phyloP scores from a whole-genome alignment of 2,888 invertebrate genomes.

The Gastrophysa polygoni region DNA sequence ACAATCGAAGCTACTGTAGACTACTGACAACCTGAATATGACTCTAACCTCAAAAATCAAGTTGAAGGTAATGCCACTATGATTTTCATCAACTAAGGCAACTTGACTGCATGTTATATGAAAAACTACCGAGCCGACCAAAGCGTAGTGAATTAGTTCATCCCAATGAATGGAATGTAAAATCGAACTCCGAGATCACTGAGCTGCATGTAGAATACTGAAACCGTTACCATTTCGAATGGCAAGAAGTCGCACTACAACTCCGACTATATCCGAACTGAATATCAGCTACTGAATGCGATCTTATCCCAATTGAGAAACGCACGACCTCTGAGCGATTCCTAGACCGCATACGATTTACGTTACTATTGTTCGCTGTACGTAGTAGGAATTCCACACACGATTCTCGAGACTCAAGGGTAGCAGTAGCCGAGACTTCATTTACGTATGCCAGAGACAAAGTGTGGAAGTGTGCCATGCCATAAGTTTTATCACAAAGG shows the following conservation, averaged over 20 bases:
- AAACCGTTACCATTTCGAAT: neutral
- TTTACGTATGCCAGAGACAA: constrained; percentile 33
- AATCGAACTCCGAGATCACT: neutral
- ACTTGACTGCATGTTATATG: too few species aligned
- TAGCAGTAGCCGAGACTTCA: constrained; percentile 23
- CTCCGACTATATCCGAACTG: neutral
- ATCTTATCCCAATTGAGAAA: neutral
- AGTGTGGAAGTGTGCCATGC: constrained; percentile 30
- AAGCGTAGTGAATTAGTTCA: too few species aligned
- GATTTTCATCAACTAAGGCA: too few species aligned
- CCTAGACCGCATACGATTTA: constrained; percentile 22
- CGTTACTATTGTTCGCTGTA: constrained; percentile 23
- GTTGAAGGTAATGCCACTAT: too few species aligned
- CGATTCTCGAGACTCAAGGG: constrained; percentile 19
- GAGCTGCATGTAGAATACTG: neutral
- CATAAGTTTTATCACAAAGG: constrained; percentile 43
- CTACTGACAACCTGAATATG: too few species aligned
- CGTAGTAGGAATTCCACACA: constrained; percentile 20
- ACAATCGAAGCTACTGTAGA: too few species aligned
- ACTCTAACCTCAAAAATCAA: too few species aligned
- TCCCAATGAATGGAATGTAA: neutral
- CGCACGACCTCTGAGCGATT: constrained; percentile 12
- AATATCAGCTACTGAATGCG: neutral
- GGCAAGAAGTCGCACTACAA: neutral
- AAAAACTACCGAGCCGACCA: too few species aligned